Evolutionary conservation across 1,140 invertebrate genomes (phyloP).

Genomic region (Drosophila persimilis): DNA sequence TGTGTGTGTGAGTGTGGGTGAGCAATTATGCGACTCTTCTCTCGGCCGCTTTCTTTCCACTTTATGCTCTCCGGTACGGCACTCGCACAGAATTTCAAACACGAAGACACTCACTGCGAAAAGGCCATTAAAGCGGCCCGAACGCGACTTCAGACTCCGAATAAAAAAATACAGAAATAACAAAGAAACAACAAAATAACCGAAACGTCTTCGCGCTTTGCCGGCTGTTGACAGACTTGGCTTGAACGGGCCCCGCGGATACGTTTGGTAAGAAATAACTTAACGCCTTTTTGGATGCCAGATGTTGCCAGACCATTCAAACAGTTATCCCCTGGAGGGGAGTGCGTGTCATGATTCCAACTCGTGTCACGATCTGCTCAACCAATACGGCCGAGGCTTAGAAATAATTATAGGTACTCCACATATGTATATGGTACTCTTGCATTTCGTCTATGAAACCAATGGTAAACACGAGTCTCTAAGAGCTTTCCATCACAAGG

Average conservation of each 20-base stretch:
- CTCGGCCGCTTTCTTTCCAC: slow-evolving; percentile 10
- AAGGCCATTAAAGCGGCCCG: slow-evolving; percentile 15
- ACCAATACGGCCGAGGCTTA: too few species aligned
- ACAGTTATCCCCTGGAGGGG: background rate
- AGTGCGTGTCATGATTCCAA: too few species aligned
- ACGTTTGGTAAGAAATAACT: slow-evolving; percentile 41
- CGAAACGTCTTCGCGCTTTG: slow-evolving; percentile 51
- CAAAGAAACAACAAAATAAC: slow-evolving; percentile 16
- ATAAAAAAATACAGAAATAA: slow-evolving; percentile 20
- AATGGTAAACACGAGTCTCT: too few species aligned
- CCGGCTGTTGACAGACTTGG: slow-evolving; percentile 50
- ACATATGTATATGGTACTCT: too few species aligned
- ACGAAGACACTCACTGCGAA: background rate
- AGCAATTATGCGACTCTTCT: slow-evolving; percentile 24
- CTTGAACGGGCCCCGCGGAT: slow-evolving; percentile 34
- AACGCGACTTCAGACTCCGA: slow-evolving; percentile 25
- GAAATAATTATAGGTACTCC: too few species aligned
- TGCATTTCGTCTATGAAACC: background rate
- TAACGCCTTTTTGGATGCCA: slow-evolving; percentile 30
- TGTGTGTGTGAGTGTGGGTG: slow-evolving; percentile 1
- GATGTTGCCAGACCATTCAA: slow-evolving; percentile 30
- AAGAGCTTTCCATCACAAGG: too few species aligned
- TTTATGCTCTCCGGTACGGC: slow-evolving; percentile 6
- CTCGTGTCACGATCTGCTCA: too few species aligned
- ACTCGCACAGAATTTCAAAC: slow-evolving; percentile 40